Evolutionary conservation across 2,888 invertebrate genomes (phyloP).

Genomic region (Pogonocherus hispidulus): DNA sequence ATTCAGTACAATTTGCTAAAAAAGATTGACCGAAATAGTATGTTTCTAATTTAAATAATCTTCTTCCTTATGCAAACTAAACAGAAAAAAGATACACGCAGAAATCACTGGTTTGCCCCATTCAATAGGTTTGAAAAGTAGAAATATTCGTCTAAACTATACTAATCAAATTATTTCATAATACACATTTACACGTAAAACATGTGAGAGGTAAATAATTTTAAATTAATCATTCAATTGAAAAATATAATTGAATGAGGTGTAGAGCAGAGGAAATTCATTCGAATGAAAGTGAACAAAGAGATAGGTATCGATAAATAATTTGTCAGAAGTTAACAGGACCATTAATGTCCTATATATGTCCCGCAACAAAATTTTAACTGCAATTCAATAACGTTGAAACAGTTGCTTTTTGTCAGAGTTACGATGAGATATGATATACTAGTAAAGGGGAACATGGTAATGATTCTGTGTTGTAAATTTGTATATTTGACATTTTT

Average conservation of each 20-base stretch:
- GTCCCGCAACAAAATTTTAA: neutral
- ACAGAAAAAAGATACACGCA: too few relatives aligned
- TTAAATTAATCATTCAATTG: neutral
- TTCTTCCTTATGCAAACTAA: too few relatives aligned
- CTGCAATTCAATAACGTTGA: neutral
- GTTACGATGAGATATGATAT: neutral
- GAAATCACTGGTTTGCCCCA: too few relatives aligned
- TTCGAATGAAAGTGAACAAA: conserved; percentile 16
- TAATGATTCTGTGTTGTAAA: neutral
- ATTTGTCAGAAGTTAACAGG: conserved; percentile 4
- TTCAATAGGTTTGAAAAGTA: too few relatives aligned
- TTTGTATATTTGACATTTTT: neutral
- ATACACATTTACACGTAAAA: neutral
- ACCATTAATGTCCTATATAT: neutral
- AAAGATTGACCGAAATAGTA: too few relatives aligned
- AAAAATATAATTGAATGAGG: neutral
- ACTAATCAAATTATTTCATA: neutral
- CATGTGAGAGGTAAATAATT: neutral
- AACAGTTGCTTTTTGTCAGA: neutral
- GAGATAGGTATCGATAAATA: neutral
- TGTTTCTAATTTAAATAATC: too few relatives aligned
- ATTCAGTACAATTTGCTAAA: too few relatives aligned
- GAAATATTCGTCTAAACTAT: too few relatives aligned
- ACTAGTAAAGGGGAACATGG: neutral
- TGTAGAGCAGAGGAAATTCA: neutral